phyloP scores from a whole-genome alignment of 2,888 invertebrate species.

The Mimumesa dahlbomi region DNA sequence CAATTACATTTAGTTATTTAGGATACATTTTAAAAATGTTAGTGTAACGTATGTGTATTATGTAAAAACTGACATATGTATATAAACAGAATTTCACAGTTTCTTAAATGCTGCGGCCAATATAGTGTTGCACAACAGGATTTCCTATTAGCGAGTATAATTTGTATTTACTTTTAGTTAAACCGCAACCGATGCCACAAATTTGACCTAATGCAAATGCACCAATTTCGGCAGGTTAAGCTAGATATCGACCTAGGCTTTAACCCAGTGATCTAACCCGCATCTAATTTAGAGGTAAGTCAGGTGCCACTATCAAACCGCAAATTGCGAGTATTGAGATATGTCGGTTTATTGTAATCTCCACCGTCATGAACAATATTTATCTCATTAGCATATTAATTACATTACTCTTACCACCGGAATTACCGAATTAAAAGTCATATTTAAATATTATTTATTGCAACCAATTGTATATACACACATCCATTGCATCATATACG shows the following conservation, averaged over 20 bases:
- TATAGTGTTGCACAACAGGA: conserved; percentile 13
- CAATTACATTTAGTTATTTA: too few relatives aligned
- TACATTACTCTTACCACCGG: too few relatives aligned
- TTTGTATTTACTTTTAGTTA: conserved; percentile 42
- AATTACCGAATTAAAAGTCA: too few relatives aligned
- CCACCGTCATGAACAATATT: neutral
- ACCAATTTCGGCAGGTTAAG: conserved; percentile 44
- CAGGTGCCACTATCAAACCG: conserved; percentile 32
- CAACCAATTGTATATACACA: too few relatives aligned
- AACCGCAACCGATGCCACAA: conserved; percentile 45
- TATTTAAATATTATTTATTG: too few relatives aligned
- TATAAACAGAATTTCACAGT: too few relatives aligned
- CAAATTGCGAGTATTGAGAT: conserved; percentile 24
- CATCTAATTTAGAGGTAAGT: conserved; percentile 52
- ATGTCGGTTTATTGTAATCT: neutral
- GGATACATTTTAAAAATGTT: too few relatives aligned
- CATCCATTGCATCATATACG: too few relatives aligned
- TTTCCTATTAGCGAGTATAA: conserved; percentile 45
- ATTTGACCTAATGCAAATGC: conserved; percentile 50
- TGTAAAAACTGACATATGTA: too few relatives aligned
- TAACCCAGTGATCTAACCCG: conserved; percentile 53
- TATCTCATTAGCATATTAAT: too few relatives aligned
- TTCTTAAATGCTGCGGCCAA: too few relatives aligned
- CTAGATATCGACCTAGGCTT: conserved; percentile 50
- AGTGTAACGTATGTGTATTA: too few relatives aligned